A percentile compares a stretch with the other conserved stretches of the same genome.
Evolutionary conservation across 2,797 vertebrate genomes (phyloP).

Genomic region (Thripadectes ignobilis): DNA sequence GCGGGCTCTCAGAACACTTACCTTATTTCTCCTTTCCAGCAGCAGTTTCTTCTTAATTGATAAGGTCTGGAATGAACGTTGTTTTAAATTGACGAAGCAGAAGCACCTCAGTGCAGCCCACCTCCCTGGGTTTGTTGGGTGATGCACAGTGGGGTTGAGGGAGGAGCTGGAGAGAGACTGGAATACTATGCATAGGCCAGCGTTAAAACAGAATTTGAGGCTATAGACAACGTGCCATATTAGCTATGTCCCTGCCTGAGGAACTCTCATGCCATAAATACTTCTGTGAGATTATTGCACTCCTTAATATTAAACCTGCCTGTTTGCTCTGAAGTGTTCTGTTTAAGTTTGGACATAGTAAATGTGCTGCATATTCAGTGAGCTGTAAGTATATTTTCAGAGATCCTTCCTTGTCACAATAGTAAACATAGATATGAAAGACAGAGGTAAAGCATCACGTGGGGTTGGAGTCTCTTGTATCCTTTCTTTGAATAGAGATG

Average conservation of each 20-base stretch:
- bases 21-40: background rate
- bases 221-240: rapidly evolving
- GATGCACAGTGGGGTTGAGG: background rate
- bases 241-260: background rate
- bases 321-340: background rate
- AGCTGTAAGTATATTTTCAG: background rate
- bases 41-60: background rate
- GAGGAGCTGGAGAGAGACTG: background rate
- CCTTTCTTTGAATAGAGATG: background rate
- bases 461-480: background rate
- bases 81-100: background rate
- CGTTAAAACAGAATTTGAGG: background rate
- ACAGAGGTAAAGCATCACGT: rapidly evolving
- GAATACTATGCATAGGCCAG: background rate
- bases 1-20: background rate
- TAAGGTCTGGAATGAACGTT: background rate
- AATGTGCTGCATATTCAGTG: background rate
- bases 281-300: background rate
- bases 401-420: background rate
- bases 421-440: background rate
- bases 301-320: background rate
- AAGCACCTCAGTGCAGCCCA: background rate
- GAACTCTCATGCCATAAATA: background rate
- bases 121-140: background rate
- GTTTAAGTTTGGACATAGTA: background rate